Base-by-base conservation (phyloP, 2,113 vertebrate genomes). In the Panurus biarmicus region DNA sequence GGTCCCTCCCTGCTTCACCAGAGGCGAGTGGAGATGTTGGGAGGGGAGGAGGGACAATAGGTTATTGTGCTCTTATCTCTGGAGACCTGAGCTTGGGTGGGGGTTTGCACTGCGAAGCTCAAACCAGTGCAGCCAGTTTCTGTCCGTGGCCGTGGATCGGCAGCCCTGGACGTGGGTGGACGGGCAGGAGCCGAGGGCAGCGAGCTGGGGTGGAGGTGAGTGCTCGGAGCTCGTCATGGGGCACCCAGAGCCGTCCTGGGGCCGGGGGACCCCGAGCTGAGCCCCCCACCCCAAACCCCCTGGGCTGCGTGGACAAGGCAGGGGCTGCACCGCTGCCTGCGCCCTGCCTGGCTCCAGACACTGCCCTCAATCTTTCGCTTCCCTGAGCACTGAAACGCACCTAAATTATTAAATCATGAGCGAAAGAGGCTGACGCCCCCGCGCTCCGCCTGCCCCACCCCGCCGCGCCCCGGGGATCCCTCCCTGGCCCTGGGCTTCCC, bases 1-100 rank as follows among this genome's bases (percentile, higher is more conserved):
- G 94, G 85, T 87, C 95, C 88, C 83, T 83, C 67, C 67, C 36
- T 6, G 62, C 54, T 11, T 33, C 0, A 44, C 85, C 54, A 11
- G 65, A 87, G 77, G 87, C 87, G 3, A 84, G 65, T 23, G 5
- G 61, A 81, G 75, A 65, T 65, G 28, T 65, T 19, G 79, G 29
- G 66, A 70, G 74, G 79, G 89, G 93, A 84, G 93, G 84, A 95
- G 87, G 95, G 92, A 95, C 95, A 95, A 96, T 93, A 87, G 93
- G 92, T 96, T 95, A 94, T 96, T 96, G 95, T 96, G 95, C 95
- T 95, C 93, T 95, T 96, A 93, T 94, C 96, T 91, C 95, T 29
- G 90, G 90, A 95, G 95, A 91, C 89, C 87, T 93, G 91, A 44
- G 95, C 33, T 77, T 81, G 95, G 92, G 93, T 91, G 95, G 93